Evolutionary conservation across 2,113 vertebrate genomes (phyloP).

Genomic region (Dascyllus trimaculatus): DNA sequence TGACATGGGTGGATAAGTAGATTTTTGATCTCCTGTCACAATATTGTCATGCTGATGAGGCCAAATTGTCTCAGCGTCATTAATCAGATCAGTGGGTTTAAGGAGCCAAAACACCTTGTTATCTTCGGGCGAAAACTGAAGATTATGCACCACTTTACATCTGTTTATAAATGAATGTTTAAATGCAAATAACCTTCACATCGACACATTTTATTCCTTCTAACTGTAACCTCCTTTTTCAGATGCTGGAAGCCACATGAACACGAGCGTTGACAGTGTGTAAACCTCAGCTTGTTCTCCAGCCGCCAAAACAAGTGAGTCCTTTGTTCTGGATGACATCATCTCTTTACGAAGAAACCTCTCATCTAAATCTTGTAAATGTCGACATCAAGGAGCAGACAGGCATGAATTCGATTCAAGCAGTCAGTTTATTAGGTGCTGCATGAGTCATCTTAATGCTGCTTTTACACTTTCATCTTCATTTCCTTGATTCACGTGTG

Average conservation of each 20-base stretch:
- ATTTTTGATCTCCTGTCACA: conserved; percentile 12
- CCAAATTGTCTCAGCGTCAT: conserved; percentile 4
- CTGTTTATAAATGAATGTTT: neutral
- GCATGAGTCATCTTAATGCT: neutral
- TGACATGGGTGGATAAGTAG: neutral
- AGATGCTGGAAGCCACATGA: neutral
- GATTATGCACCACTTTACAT: too few species aligned
- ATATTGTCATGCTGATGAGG: conserved; percentile 35
- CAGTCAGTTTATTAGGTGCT: too few species aligned
- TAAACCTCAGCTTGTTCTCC: neutral
- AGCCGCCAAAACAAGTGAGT: neutral
- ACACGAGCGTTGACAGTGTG: neutral
- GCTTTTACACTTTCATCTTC: conserved; percentile 3
- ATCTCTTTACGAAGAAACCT: neutral
- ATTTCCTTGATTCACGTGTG: neutral
- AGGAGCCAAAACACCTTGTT: neutral
- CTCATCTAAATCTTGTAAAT: neutral
- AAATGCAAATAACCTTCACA: neutral
- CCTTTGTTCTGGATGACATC: conserved; percentile 1
- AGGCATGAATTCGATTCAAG: neutral
- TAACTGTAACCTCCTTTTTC: neutral
- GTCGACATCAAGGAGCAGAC: neutral
- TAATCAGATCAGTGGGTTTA: conserved; percentile 5
- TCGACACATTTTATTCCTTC: neutral
- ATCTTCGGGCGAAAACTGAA: neutral